These are phyloP conservation scores for Uria lomvia DNA, from an alignment of 2,113 vertebrate species.

Conservation along the genomic window DNA sequence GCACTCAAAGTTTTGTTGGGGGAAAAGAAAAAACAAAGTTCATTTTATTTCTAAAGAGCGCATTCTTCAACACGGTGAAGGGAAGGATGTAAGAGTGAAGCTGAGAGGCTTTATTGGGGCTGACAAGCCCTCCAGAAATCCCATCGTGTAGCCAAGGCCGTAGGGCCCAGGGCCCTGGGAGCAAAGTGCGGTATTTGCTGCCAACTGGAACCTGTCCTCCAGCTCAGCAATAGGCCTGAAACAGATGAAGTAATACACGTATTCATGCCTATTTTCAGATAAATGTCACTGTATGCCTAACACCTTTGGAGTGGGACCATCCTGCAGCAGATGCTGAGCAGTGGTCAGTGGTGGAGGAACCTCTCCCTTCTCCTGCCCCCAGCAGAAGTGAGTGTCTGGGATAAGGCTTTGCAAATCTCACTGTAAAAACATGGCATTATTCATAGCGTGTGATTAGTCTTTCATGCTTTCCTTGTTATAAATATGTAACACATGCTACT, in stretches of 20 bases:
- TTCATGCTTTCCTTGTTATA: constrained; percentile 56
- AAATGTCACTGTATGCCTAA: neutral
- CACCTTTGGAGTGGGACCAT: neutral
- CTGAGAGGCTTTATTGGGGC: neutral
- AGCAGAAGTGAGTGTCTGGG: constrained; percentile 34
- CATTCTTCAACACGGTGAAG: neutral
- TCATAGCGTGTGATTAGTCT: constrained; percentile 26
- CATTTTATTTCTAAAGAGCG: constrained; percentile 14
- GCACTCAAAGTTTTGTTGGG: neutral
- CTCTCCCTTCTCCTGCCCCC: neutral
- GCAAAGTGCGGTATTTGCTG: neutral
- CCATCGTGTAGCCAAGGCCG: neutral
- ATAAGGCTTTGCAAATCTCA: neutral
- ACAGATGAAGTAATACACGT: rapidly evolving
- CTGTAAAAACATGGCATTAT: constrained; percentile 16
- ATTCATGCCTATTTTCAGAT: neutral
- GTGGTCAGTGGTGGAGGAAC: neutral
- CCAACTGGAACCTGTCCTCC: neutral
- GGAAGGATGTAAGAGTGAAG: neutral
- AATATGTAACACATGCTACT: constrained; percentile 62
- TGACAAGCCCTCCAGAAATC: neutral
- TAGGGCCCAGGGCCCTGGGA: neutral
- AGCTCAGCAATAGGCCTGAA: neutral
- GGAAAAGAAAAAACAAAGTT: neutral
- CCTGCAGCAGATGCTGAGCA: neutral